Base-by-base conservation (phyloP, 2,797 vertebrate genomes). In the Sebastiscus albofasciatus region DNA sequence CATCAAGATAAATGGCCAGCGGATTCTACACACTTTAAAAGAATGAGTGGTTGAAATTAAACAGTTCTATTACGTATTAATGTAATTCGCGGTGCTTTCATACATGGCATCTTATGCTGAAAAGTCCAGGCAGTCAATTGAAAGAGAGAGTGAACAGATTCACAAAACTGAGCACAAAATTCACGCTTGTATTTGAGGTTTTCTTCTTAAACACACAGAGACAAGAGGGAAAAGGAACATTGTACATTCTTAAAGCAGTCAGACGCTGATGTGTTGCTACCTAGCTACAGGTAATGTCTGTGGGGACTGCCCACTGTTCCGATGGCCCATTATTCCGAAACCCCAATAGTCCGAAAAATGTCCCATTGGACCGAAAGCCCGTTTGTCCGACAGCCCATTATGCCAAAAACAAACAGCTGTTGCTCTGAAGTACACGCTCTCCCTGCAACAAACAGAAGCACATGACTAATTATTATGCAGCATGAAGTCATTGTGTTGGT, bases 1-100 rank as follows among this genome's bases (percentile, higher is more conserved):
- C 31, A 69, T 58, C 36, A 61, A 67, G 65, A 84, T 62, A 54
- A 78, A 77, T 72, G 64, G 54, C 46, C 3, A 39, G 46, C 68
- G 52, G 20, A n/a, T n/a, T 31, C 33, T 27, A 6, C n/a, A 34
- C 18, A 4, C 46, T 80, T 49, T 46, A 22, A 74, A 46, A 70
- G 22, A 54, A 12, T 12, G 12, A 31, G 7, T 3, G 4, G 12
- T 71, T 71, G 1, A 34, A 60, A 56, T 66, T 5, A 72, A 72
- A 78, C 49, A 65, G 61, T 49, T 75, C 2, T 13, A 29, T 70
- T 39, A 59, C n/a, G 16, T 66, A 36, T 69, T 46, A 33, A 42
- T 24, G n/a, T 9, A 36, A 26, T 65, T 36, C 31, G 9, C 6
- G 13, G 7, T 16, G 20, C 20, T 26, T 34, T 20, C 14, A 22